Percentiles rank a stretch among this genome's conserved stretches.
These are phyloP conservation scores for Chelonus formosanus DNA, from an alignment of 2,888 invertebrate genomes.

Conservation along the genomic window DNA sequence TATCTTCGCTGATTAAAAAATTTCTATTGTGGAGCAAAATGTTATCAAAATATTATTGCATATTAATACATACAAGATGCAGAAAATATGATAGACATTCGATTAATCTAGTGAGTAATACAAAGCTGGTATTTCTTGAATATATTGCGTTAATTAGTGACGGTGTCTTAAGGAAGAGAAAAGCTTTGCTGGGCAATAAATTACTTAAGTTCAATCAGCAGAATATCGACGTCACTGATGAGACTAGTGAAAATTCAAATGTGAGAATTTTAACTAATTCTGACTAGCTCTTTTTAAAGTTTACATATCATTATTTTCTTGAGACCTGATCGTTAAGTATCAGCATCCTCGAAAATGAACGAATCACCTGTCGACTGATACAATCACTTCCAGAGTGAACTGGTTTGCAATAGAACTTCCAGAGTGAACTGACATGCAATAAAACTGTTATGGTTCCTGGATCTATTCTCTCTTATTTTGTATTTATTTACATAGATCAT, in stretches of 20 bases:
- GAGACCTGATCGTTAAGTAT: slow-evolving; percentile 4
- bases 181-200: slow-evolving; percentile 41
- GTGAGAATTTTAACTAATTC: background rate
- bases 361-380: slow-evolving; percentile 16
- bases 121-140: slow-evolving; percentile 19
- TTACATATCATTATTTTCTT: background rate
- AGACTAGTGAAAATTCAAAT: slow-evolving; percentile 29
- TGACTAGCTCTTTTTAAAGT: background rate
- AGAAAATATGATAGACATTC: background rate
- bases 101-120: too few relatives aligned
- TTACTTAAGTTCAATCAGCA: slow-evolving; percentile 46
- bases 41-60: background rate
- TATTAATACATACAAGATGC: background rate
- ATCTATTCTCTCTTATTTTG: too few relatives aligned
- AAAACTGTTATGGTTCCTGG: slow-evolving; percentile 35
- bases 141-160: slow-evolving; percentile 39
- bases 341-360: slow-evolving; percentile 17
- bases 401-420: slow-evolving; percentile 40
- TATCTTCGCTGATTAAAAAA: background rate
- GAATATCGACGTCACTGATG: slow-evolving; percentile 39
- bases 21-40: background rate
- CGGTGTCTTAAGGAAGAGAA: slow-evolving; percentile 37
- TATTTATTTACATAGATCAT: too few relatives aligned
- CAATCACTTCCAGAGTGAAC: slow-evolving; percentile 37
- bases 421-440: slow-evolving; percentile 32